Evolutionary conservation across 2,797 vertebrate species (phyloP), one percentile per base, ranked within the genome.

Genomic region (Aeoliscus strigatus): DNA sequence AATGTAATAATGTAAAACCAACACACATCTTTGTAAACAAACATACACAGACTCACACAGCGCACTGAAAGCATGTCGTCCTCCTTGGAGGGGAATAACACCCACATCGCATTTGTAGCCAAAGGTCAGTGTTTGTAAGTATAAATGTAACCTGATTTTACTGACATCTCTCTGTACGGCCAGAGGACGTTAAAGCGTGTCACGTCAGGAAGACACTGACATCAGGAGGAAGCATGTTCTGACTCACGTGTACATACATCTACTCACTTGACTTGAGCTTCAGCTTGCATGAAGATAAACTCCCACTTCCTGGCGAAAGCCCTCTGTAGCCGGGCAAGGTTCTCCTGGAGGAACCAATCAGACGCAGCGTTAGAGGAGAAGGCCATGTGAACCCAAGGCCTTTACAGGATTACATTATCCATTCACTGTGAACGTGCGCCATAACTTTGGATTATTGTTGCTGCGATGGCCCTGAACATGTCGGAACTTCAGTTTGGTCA

Each of bases 261-360:
- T 66, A 94, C 94, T 87, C 87, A 97, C 94, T 96, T 97, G 45
- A 96, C 93, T 91, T 97, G 94, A 17, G 93, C 94, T 70, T 97
- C 94, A 29, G 94, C 94, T 86, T 97, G 94, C 93, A 97, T 93
- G 79, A 96, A 97, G 86, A 97, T 97, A 66, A 97, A 97, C 73
- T 97, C 94, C 94, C 94, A 97, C 74, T 97, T 97, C 38, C 93
- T 89, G 69, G 93, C 93, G 51, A 97, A 97, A 2, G 94, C 93
- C 59, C 93, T 89, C 86, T 97, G 94, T 55, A 97, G 89, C 67
- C 94, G 87, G 41, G 94, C 93, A 57, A 97, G 86, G 74, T 96
- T 97, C 79, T 97, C 94, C 94, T 97, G 77, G 46, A 81, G 73
- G 71, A 66, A 80, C 43, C 68, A 60, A 51, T 47, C 50, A 53